Conservation (phyloP, 2,888 invertebrate genomes). For the Epistrophe grossulariae region DNA sequence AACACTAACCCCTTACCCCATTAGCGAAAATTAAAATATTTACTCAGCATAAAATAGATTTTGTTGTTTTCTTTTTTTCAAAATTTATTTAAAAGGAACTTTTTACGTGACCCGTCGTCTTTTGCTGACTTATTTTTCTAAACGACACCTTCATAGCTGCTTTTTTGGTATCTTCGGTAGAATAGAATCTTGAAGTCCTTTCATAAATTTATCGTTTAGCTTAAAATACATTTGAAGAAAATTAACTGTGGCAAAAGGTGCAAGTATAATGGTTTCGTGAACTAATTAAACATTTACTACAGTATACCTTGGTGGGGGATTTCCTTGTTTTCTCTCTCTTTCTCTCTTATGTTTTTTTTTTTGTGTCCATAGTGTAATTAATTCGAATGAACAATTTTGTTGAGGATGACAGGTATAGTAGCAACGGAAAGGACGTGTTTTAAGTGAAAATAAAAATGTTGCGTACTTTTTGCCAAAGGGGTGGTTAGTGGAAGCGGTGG, state of each 20-base stretch:
- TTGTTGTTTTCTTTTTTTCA: slow-evolving; percentile 13
- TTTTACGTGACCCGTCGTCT: slow-evolving; percentile 43
- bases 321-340: neutral
- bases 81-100: slow-evolving; percentile 34
- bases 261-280: slow-evolving; percentile 60
- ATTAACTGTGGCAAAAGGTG: slow-evolving; percentile 52
- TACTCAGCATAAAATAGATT: slow-evolving; percentile 55
- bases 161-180: neutral
- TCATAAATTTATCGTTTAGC: slow-evolving; percentile 22
- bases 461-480: slow-evolving; percentile 18
- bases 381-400: slow-evolving; percentile 62
- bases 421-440: slow-evolving; percentile 12
- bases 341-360: slow-evolving; percentile 7
- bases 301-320: slow-evolving; percentile 4
- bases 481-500: neutral
- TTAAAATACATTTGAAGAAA: slow-evolving; percentile 44
- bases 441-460: slow-evolving; percentile 24
- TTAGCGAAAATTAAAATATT: slow-evolving; percentile 63
- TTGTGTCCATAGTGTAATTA: slow-evolving; percentile 56
- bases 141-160: neutral
- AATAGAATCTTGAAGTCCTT: slow-evolving; percentile 42
- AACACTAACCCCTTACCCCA: slow-evolving; percentile 37
- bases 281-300: slow-evolving; percentile 74
- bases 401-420: slow-evolving; percentile 43
- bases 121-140: slow-evolving; percentile 4